Percentiles rank a stretch among this genome's conserved stretches.
These are phyloP conservation scores for Nemoura dubitans DNA, from an alignment of 2,888 invertebrate genomes.

Conservation along the genomic window DNA sequence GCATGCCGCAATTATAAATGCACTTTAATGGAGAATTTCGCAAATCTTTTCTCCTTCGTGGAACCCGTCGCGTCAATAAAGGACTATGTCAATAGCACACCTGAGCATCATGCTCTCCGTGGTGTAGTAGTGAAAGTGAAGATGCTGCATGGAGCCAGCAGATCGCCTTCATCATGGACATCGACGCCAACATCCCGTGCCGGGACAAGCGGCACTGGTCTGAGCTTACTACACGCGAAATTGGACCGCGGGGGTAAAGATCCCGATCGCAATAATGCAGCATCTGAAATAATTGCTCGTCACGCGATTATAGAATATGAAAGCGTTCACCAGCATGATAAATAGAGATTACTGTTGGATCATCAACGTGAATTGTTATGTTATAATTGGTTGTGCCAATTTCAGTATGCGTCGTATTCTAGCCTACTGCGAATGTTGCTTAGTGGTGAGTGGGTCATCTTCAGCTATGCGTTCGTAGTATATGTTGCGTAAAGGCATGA, in stretches of 20 bases:
- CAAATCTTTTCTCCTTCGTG: neutral
- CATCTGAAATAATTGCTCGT: neutral
- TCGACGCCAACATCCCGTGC: neutral
- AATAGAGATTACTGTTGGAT: neutral
- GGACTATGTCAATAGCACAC: neutral
- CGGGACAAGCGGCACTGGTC: neutral
- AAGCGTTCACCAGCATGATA: neutral
- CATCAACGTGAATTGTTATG: neutral
- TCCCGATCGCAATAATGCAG: neutral
- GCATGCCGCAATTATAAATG: neutral
- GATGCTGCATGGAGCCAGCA: conserved; percentile 35
- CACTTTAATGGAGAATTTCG: neutral
- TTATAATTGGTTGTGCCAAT: neutral
- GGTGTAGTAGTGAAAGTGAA: conserved; percentile 42
- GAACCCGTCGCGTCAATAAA: neutral
- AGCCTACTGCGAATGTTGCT: neutral
- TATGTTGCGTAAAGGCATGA: neutral
- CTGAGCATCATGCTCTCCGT: neutral
- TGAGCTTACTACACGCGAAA: neutral
- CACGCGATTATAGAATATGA: neutral
- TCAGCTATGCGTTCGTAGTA: neutral
- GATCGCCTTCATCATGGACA: conserved; percentile 37
- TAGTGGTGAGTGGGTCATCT: neutral
- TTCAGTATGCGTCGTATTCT: neutral
- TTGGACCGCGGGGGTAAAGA: neutral